A percentile compares a stretch with the other conserved stretches of the same genome.
Conservation (phyloP, 1,140 invertebrate species). For the Listronotus oregonensis region DNA sequence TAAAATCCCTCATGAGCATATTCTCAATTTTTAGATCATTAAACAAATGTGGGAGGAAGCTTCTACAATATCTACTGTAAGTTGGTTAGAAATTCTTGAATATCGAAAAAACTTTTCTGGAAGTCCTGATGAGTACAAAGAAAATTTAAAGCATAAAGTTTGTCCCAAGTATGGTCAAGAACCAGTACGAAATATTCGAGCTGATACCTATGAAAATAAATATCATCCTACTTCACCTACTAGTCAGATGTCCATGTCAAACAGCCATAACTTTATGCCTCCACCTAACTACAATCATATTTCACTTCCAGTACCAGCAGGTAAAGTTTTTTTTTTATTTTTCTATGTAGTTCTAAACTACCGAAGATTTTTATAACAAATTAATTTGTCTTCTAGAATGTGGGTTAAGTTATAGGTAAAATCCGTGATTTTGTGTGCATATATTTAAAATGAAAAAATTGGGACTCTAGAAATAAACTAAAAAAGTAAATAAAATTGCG, state of each 20-base stretch:
- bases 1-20: too few species aligned
- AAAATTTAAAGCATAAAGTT: slow-evolving; percentile 58
- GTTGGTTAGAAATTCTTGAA: slow-evolving; percentile 70
- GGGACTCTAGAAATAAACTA: too few species aligned
- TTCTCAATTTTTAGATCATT: slow-evolving; percentile 54
- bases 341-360: too few species aligned
- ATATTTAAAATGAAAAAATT: too few species aligned
- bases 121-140: slow-evolving; percentile 61
- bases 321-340: too few species aligned
- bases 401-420: too few species aligned
- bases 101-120: slow-evolving; percentile 69
- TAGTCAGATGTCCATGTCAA: slow-evolving; percentile 1
- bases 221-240: not conserved
- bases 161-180: slow-evolving; percentile 55
- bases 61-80: slow-evolving; percentile 59
- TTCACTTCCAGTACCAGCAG: slow-evolving; percentile 1
- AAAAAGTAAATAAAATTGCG: too few species aligned
- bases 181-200: slow-evolving; percentile 37
- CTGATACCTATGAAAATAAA: slow-evolving; percentile 38
- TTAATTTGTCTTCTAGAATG: too few species aligned
- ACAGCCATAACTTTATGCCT: slow-evolving; percentile 25
- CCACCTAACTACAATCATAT: slow-evolving; percentile 31
- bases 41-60: slow-evolving; percentile 65
- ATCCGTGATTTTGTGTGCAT: too few species aligned
- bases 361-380: too few species aligned